Conservation (phyloP, 2,113 vertebrate genomes). For the Paedocypris sp. region DNA sequence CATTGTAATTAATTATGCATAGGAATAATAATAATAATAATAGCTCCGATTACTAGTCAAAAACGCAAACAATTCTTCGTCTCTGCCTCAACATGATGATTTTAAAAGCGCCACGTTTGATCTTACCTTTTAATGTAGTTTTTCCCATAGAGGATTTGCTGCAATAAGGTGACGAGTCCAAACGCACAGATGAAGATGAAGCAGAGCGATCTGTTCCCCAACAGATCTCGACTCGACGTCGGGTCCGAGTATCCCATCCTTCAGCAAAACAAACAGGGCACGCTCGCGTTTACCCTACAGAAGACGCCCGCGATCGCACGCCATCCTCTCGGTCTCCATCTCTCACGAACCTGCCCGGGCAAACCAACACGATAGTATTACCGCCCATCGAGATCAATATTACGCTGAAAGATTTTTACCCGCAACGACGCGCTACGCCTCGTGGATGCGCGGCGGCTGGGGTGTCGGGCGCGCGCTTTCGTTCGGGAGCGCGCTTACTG, state of each 20-base stretch:
- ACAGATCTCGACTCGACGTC: conserved; percentile 79
- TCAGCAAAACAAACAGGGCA: neutral
- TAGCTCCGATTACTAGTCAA: too few relatives aligned
- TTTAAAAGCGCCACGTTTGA: neutral
- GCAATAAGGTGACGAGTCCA: conserved; percentile 89
- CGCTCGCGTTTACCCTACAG: neutral
- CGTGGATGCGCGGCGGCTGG: neutral
- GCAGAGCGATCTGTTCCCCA: conserved; percentile 91
- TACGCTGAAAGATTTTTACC: neutral
- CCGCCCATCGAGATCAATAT: neutral
- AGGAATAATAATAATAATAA: neutral
- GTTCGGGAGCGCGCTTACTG: neutral
- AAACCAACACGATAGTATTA: neutral
- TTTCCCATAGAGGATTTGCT: conserved; percentile 92
- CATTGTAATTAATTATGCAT: conserved; percentile 36
- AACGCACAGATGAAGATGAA: conserved; percentile 99
- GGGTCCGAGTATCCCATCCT: conserved; percentile 90
- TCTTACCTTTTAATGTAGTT: conserved; percentile 95
- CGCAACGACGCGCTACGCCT: neutral
- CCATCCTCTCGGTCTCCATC: neutral
- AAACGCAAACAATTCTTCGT: too few relatives aligned
- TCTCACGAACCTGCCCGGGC: neutral
- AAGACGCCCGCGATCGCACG: conserved; percentile 1
- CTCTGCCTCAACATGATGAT: neutral
- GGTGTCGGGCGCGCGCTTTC: neutral